Evolutionary conservation across 2,797 vertebrate species (phyloP), one percentile per base, ranked within the genome.

Genomic region (Coracias cyanogaster): DNA sequence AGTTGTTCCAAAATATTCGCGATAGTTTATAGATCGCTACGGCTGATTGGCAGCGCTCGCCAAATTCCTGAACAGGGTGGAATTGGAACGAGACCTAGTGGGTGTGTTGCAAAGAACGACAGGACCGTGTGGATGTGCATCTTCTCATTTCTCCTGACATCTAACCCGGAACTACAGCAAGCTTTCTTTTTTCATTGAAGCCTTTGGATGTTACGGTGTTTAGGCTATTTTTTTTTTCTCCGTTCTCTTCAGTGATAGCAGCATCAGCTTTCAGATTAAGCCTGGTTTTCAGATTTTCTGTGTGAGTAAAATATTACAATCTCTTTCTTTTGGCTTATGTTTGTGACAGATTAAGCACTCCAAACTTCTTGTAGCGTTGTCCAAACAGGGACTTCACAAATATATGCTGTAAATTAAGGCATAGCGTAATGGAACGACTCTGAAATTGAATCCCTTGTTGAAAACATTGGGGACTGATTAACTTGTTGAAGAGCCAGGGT

Each of bases 41-140:
- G 57, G 61, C 64, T 67, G 92, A 93, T 87, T 85, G 93, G 85
- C 87, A 93, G 43, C 9, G 28, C 86, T 76, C 0, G 3, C 39
- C 35, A 52, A 82, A 96, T 96, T 95, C 95, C 86, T 92, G 52
- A 61, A 10, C 78, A 93, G 86, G 96, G 88, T 86, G 88, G 95
- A 86, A 90, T 29, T 84, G 80, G 62, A 94, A 79, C 35, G 26
- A 67, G 91, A 74, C 29, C 64, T 31, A 8, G 52, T 39, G 78
- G 77, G 73, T 64, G 82, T 79, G 87, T 65, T 49, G 2, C 7
- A 12, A 83, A 55, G 78, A 89, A 14, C 1, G 0, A 92, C 65
- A 64, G 45, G 39, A 28, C 35, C 1, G 3, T 1, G 4, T 67
- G 65, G 64, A 64, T 89, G 26, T 79, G 48, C 35, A 43, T 41